phyloP scores from a whole-genome alignment of 2,888 invertebrate species.

The Lacanobia oleracea region DNA sequence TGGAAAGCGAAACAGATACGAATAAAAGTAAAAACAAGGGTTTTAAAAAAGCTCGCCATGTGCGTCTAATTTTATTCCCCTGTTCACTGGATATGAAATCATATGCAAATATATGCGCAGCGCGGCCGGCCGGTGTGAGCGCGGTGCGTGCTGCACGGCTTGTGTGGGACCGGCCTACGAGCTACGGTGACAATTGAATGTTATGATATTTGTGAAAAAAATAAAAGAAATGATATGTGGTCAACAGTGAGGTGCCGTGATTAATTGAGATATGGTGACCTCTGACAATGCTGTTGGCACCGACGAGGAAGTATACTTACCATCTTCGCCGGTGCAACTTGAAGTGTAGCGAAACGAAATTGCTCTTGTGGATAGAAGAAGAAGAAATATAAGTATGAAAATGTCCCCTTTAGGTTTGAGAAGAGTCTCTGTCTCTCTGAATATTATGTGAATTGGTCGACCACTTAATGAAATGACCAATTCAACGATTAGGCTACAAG shows the following conservation, averaged over 20 bases:
- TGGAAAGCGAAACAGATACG: conserved; percentile 76
- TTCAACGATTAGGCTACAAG: no score
- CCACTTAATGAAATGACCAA: no score
- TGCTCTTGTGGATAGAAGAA: no score
- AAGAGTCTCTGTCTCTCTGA: no score
- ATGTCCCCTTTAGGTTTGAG: no score
- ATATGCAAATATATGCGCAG: conserved; percentile 88
- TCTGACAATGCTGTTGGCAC: not conserved
- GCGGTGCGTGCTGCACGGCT: conserved; percentile 40
- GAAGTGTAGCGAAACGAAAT: no score
- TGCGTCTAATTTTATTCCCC: conserved; percentile 89
- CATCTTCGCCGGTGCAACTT: not conserved
- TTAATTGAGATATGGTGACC: not conserved
- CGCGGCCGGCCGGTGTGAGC: conserved; percentile 72
- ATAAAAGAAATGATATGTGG: conserved; percentile 9
- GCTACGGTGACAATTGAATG: conserved; percentile 59
- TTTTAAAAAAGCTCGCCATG: conserved; percentile 83
- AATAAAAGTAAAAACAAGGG: conserved; percentile 84
- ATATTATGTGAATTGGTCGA: no score
- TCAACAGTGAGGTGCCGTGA: conserved; percentile 1
- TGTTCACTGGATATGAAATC: conserved; percentile 90
- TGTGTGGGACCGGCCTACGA: conserved; percentile 43
- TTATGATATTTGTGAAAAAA: conserved; percentile 51
- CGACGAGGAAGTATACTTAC: not conserved
- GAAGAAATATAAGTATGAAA: no score